Evolutionary conservation across 2,888 invertebrate species (phyloP).

Genomic region (Phytoseiulus persimilis): DNA sequence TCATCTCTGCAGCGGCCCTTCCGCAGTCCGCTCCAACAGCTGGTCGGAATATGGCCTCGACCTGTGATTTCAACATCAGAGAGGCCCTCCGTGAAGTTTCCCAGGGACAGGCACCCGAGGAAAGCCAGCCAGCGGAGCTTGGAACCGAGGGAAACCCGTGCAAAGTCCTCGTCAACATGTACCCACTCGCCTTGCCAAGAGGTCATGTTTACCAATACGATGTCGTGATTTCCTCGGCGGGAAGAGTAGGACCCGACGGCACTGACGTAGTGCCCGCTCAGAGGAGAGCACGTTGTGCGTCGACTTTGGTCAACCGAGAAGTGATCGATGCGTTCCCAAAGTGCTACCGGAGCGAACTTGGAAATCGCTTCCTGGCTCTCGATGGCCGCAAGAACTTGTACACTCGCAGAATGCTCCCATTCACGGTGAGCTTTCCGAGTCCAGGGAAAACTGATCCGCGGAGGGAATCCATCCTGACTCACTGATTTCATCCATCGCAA

Average conservation of each 20-base stretch:
- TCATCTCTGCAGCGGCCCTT: neutral
- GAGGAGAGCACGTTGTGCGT: slow-evolving; percentile 42
- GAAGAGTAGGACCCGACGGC: slow-evolving; percentile 50
- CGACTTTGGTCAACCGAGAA: slow-evolving; percentile 52
- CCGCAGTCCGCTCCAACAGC: neutral
- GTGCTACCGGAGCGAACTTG: slow-evolving; percentile 51
- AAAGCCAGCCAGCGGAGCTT: slow-evolving; percentile 36
- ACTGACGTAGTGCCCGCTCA: slow-evolving; percentile 49
- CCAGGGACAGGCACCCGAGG: neutral
- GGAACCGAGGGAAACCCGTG: slow-evolving; percentile 42
- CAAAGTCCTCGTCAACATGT: slow-evolving; percentile 53
- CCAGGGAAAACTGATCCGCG: too few species aligned
- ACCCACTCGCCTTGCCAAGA: slow-evolving; percentile 54
- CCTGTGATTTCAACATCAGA: neutral
- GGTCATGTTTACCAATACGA: slow-evolving; percentile 55
- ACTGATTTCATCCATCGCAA: too few species aligned
- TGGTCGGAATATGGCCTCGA: neutral
- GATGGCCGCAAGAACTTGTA: slow-evolving; percentile 56
- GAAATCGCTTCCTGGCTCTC: slow-evolving; percentile 53
- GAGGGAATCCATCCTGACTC: too few species aligned
- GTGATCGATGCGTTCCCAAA: slow-evolving; percentile 52
- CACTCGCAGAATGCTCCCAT: slow-evolving; percentile 53
- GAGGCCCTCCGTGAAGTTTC: slow-evolving; percentile 26
- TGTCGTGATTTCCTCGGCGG: slow-evolving; percentile 50
- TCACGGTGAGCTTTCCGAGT: slow-evolving; percentile 48